Evolutionary conservation across 2,888 invertebrate species (phyloP).

Genomic region (Lutraria lutraria): DNA sequence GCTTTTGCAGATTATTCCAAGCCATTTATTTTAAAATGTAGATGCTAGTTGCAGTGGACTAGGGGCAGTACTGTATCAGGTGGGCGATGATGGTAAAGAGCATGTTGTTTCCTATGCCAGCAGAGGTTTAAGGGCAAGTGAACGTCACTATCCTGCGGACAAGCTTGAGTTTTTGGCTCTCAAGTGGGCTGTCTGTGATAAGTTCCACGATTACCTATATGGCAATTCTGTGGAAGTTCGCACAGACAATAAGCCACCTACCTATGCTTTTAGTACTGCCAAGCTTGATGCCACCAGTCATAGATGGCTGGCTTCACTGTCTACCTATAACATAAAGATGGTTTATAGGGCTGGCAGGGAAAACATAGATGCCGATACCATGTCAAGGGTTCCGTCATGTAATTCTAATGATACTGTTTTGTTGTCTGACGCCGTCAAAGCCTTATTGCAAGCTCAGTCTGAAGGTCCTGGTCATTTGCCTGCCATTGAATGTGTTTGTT

Average conservation of each 20-base stretch:
- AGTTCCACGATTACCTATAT: constrained; percentile 53
- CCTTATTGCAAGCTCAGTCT: no score
- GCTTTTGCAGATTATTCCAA: constrained; percentile 48
- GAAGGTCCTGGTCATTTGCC: no score
- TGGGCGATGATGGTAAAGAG: constrained; percentile 40
- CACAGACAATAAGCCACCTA: constrained; percentile 58
- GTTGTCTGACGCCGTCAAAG: no score
- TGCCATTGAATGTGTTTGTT: no score
- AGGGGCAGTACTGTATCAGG: constrained; percentile 39
- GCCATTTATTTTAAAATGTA: constrained; percentile 53
- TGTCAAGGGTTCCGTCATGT: background rate
- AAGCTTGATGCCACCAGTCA: constrained; percentile 35
- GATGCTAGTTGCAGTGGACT: constrained; percentile 44
- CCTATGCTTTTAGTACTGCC: constrained; percentile 48
- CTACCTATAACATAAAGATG: background rate
- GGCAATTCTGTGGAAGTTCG: constrained; percentile 29
- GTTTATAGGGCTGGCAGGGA: background rate
- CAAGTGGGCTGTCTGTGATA: constrained; percentile 53
- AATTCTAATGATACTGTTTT: no score
- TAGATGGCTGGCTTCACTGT: background rate
- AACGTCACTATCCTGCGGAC: constrained; percentile 45
- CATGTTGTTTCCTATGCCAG: constrained; percentile 32
- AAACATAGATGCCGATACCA: background rate
- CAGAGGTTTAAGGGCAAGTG: constrained; percentile 26
- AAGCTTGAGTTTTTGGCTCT: constrained; percentile 49